Conservation (phyloP, 1,140 invertebrate species). For the Temnothorax longispinosus region DNA sequence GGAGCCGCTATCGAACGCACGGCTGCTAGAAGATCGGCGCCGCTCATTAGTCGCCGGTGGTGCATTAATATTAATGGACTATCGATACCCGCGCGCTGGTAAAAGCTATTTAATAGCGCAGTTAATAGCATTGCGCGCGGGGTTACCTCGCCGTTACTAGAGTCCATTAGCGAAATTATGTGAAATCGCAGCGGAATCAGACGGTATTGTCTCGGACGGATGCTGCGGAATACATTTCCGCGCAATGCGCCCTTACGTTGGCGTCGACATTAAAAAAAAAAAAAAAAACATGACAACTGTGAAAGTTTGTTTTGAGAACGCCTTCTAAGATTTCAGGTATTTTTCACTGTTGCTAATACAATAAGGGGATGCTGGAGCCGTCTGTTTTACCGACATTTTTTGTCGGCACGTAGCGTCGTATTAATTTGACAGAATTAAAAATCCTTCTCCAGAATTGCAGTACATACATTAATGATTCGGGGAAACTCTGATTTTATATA, state of each 20-base stretch:
- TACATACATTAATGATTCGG: too few relatives aligned
- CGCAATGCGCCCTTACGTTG: neutral
- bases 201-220: slow-evolving; percentile 45
- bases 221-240: neutral
- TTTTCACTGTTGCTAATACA: neutral
- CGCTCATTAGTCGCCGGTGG: slow-evolving; percentile 38
- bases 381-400: too few relatives aligned
- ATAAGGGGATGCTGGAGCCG: too few relatives aligned
- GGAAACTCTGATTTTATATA: too few relatives aligned
- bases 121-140: slow-evolving; percentile 64
- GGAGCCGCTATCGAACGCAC: slow-evolving; percentile 23
- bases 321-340: neutral
- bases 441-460: too few relatives aligned
- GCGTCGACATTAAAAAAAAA: neutral
- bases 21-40: slow-evolving; percentile 38
- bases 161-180: slow-evolving; percentile 70
- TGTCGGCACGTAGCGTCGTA: too few relatives aligned
- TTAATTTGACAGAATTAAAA: too few relatives aligned
- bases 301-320: neutral
- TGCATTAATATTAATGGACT: slow-evolving; percentile 73
- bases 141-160: slow-evolving; percentile 61
- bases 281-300: neutral
- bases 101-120: slow-evolving; percentile 72
- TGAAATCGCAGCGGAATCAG: slow-evolving; percentile 61
- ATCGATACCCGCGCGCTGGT: slow-evolving; percentile 64